These are phyloP conservation scores for Neodiprion lecontei DNA, from an alignment of 1,140 invertebrate species.

Conservation along the genomic window DNA sequence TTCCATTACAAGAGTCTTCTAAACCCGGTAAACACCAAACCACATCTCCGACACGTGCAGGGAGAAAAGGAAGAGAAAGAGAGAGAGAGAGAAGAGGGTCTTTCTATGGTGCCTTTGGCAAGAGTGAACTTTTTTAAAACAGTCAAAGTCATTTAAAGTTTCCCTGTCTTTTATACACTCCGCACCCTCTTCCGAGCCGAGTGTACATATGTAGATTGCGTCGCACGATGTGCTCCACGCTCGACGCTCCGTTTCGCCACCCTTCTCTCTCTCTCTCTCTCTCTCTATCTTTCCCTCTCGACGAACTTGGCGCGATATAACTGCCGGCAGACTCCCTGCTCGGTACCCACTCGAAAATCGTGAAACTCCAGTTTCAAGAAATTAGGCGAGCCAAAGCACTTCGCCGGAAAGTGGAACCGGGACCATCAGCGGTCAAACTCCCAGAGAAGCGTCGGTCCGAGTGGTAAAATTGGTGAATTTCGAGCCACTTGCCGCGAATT, in stretches of 20 bases:
- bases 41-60: neutral
- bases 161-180: slow-evolving; percentile 5
- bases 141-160: slow-evolving; percentile 5
- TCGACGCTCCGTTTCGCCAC: neutral
- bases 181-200: neutral
- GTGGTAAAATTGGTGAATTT: too few species aligned
- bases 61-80: too few species aligned
- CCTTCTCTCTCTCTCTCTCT: slow-evolving; percentile 1
- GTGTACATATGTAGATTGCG: slow-evolving; percentile 2
- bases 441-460: too few species aligned
- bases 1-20: slow-evolving; percentile 5
- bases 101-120: neutral
- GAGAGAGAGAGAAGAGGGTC: neutral
- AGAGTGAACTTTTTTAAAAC: slow-evolving; percentile 5
- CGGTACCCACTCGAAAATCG: too few species aligned
- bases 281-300: slow-evolving; percentile 15
- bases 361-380: too few species aligned
- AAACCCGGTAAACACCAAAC: neutral
- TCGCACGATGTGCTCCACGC: too few species aligned
- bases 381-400: too few species aligned
- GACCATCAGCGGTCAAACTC: too few species aligned
- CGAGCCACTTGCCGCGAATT: too few species aligned
- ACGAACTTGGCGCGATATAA: neutral
- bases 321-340: too few species aligned
- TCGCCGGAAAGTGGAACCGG: too few species aligned